phyloP scores from a whole-genome alignment of 1,140 invertebrate genomes.

The Battus philenor region DNA sequence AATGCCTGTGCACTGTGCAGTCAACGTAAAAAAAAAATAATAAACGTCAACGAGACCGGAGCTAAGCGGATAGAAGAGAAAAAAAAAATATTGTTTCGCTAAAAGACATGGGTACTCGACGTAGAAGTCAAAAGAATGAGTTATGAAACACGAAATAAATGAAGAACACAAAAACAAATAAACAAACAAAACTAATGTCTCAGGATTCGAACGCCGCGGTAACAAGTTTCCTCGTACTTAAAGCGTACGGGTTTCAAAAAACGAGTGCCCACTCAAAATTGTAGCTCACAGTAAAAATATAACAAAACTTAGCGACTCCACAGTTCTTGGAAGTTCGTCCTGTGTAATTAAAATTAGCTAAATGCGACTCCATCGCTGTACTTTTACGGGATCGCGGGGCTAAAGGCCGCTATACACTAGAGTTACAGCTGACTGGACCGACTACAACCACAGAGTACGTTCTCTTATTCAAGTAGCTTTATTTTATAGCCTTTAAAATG shows the following conservation, averaged over 20 bases:
- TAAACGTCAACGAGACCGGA: background rate
- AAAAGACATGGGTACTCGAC: slow-evolving; percentile 8
- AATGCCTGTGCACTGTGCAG: background rate
- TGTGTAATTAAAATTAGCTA: slow-evolving; percentile 44
- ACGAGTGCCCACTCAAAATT: slow-evolving; percentile 16
- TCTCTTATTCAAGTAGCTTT: no score
- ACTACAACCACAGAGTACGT: no score
- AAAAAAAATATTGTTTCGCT: slow-evolving; percentile 4
- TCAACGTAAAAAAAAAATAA: background rate
- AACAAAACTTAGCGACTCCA: slow-evolving; percentile 20
- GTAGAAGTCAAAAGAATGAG: slow-evolving; percentile 14
- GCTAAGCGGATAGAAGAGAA: background rate
- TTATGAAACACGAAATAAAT: slow-evolving; percentile 3
- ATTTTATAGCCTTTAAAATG: no score
- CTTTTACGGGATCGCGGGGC: slow-evolving; percentile 34
- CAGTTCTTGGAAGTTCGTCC: slow-evolving; percentile 18
- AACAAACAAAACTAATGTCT: slow-evolving; percentile 8
- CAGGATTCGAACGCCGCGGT: background rate
- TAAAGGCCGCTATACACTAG: slow-evolving; percentile 19
- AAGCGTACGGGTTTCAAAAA: slow-evolving; percentile 7
- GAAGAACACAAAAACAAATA: slow-evolving; percentile 1
- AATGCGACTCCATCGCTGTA: slow-evolving; percentile 34
- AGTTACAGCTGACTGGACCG: slow-evolving; percentile 12
- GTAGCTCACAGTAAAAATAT: slow-evolving; percentile 15
- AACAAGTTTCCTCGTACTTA: slow-evolving; percentile 7